Evolutionary conservation across 2,797 vertebrate species (phyloP), one percentile per base, ranked within the genome.

Genomic region (Hyperoplus immaculatus): DNA sequence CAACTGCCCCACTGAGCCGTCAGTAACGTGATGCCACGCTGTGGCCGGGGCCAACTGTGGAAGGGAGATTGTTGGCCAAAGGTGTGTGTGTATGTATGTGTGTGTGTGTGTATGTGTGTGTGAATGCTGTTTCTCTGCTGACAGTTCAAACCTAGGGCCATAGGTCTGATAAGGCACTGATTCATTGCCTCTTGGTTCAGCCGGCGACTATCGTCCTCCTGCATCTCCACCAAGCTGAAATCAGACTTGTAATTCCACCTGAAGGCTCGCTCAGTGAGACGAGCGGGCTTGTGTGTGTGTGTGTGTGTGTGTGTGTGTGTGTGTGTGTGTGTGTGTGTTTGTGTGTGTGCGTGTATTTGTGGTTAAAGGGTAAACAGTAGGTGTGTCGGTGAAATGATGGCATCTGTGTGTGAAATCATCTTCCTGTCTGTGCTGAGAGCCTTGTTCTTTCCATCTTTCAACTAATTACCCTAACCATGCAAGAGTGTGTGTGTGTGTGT

Each of bases 141-240:
- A 88, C 91, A 90, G 82, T 74, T 91, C 78, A 82, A 80, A 93
- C 82, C 82, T 56, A 8, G 50, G 82, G 82, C 88, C 80, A 77
- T 45, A 80, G 64, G 83, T 90, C 83, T 92, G 91, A 93, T 92
- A 92, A 90, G 83, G 74, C 74, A 80, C 82, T 92, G 90, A 93
- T 92, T 90, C 88, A 94, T 91, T 84, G 76, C 87, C 82, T 78
- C 70, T 69, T 67, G 85, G 84, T 91, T 87, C 66, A 88, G 79
- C 59, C 60, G 87, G 82, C 75, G 78, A 80, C 88, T 87, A 91
- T 93, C 88, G 36, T 69, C 57, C 72, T 81, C 80, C 77, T 68
- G 56, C 81, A 89, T 93, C 88, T 89, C 79, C 72, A 81, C 60
- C 10, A 14, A 70, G 77, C 87, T 66, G 76, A 86, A 89, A 89